phyloP scores from a whole-genome alignment of 2,113 vertebrate species.

The Pogonocichla stellata region DNA sequence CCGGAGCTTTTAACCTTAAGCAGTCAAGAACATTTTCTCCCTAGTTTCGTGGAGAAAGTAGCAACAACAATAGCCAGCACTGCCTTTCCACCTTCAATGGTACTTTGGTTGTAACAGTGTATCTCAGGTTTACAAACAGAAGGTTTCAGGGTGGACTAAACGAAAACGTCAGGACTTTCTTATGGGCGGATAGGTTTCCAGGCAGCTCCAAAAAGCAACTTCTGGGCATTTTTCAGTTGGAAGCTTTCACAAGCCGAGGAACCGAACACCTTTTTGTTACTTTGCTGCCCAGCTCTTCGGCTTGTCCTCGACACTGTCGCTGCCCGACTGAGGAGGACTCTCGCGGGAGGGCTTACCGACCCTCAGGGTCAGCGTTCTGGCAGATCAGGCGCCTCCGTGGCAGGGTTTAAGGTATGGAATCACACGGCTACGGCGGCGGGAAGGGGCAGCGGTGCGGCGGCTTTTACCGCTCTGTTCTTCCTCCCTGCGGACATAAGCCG shows the following conservation, averaged over 20 bases:
- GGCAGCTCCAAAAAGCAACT: neutral
- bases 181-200: neutral
- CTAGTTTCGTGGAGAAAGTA: neutral
- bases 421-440: neutral
- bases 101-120: too few species aligned
- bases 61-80: neutral
- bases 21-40: rapidly evolving
- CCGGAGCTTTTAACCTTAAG: neutral
- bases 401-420: neutral
- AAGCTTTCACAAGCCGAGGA: neutral
- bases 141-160: neutral
- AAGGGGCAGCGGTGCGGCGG: too few species aligned
- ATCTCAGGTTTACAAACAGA: neutral
- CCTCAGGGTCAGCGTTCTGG: neutral
- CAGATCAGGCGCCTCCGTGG: neutral
- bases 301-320: neutral
- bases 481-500: neutral
- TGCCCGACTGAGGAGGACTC: neutral
- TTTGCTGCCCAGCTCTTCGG: neutral
- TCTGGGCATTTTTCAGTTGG: neutral
- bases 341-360: neutral
- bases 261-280: neutral
- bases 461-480: neutral
- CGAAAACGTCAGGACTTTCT: neutral
- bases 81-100: neutral